Evolutionary conservation across 2,888 invertebrate genomes (phyloP), one percentile per base, ranked within the genome.

Genomic region (Sarcophaga rosellei): DNA sequence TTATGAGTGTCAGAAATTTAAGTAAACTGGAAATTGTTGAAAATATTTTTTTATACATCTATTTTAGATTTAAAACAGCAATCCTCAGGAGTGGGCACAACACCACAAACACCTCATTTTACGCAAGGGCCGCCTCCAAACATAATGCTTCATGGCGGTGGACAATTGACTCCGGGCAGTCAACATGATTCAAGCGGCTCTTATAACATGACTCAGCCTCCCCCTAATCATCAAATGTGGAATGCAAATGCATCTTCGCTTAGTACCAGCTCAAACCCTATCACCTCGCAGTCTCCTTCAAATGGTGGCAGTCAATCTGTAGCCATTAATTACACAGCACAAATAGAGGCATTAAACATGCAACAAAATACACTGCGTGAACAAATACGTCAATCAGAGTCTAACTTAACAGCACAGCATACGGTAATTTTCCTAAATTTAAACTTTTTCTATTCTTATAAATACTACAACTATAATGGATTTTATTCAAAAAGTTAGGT

Each of bases 301-400:
- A 76, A 78, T 66, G 79, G 66, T 53, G 84, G 63, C 20, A 81
- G 53, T 57, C 84, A 84, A 35, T 57, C 88, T 2, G 15, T 90
- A n/a, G 85, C 91, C n/a, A 87, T 91, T 53, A 92, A 89, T 65
- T 89, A 92, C 84, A 89, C 90, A 83, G 87, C 93, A 88, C 94
- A 94, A 91, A 94, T 94, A 92, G 96, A 95, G 91, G 94, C 94
- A 91, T 92, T 97, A 91, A 94, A 95, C 90, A 95, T 95, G 88
- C 98, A 98, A 93, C 97, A 98, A 93, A 95, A 95, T 91, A 95
- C 96, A 88, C 94, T 98, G 88, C 96, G 97, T 92, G 98, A 98
- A 91, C 98, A 99, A 94, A 97, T 99, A 88, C 95, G 96, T 89
- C 98, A 99, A 93, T 99, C 99, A 91, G 99, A 99, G 93, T 96